Evolutionary conservation across 2,113 vertebrate genomes (phyloP), one percentile per base, ranked within the genome.

Genomic region (Plotosus lineatus): DNA sequence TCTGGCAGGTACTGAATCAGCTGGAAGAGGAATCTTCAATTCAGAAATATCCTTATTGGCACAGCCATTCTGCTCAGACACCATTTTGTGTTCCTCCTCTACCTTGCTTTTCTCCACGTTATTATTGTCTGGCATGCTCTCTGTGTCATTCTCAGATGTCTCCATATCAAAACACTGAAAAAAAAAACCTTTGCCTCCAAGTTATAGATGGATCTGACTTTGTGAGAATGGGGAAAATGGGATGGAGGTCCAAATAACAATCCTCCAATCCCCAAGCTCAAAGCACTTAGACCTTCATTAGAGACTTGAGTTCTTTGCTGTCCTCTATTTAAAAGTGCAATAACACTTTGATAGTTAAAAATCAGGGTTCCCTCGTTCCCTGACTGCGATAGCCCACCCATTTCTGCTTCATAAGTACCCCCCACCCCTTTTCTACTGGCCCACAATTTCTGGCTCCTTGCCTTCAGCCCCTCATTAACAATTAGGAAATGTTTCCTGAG

Each of bases 401-500:
- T 78, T 75, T 46, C 40, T 63, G 19, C 87, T 90, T 87, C 83
- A 86, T 85, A 87, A 89, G 85, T 78, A 86, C 79, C 78, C 85
- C 83, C 86, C 79, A 77, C 85, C 83, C 86, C 86, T 33, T 88
- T 72, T 56, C 89, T 88, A 95, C 94, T 96, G 95, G 95, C 85
- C 88, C 90, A 87, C 81, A 78, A 78, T 83, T 77, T 78, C 90
- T 94, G 93, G 93, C 91, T 90, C 73, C 60, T 79, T 88, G 91
- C 91, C 92, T 85, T 82, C 86, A 84, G 86, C 85, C 90, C 83
- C 82, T 91, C 89, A 92, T 94, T 93, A 93, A 92, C 90, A 93
- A 95, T 92, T 93, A 93, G 92, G 93, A 94, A 97, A 95, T 95
- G 95, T 92, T 95, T 95, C 96, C 95, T 94, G 94, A 94, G 93